Base-by-base conservation (phyloP, 2,888 invertebrate genomes). In the Corythucha ciliata region DNA sequence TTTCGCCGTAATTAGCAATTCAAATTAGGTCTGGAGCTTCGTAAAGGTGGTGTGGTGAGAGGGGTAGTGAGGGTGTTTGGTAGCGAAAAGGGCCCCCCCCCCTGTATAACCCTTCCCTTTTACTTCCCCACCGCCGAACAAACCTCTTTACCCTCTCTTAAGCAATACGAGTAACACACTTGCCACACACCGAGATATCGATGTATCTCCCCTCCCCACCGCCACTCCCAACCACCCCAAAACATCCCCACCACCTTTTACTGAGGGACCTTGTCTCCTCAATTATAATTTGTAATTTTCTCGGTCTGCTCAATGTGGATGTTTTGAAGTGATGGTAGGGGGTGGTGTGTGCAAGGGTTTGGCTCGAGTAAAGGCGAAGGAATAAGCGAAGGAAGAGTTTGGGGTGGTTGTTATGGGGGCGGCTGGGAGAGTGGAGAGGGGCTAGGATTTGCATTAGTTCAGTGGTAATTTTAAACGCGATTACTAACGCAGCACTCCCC, bases 1-100 rank as follows among this genome's bases (percentile, higher is more conserved):
- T 81, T 60, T 60, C 60, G 56, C 52, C 81, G 82, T 83, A 82
- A 83, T 83, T 83, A 83, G 83, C 83, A 83, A 83, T 83, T 83
- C 83, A 83, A 83, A 83, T 82, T 81, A 82, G 82, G 57, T 57
- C 46, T 40, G 27, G 39, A 12, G 24, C n/a, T n/a, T 10, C 14
- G 22, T 14, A 45, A 51, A 36, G 39, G 51, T 33, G 27, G 39
- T 22, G 42, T 40, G 33, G 42, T 18, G 27, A 27, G 32, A 27
- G 48, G 48, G 18, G 40, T 29, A 26, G 40, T 18, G 29, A 44
- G 33, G 16, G 33, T 34, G 26, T 20, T 22, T 14, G 5, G 6
- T 39, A 39, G 40, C 8, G 14, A n/a, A 36, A n/a, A 39, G 20
- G 40, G 21, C 21, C n/a, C n/a, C n/a, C n/a, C n/a, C n/a, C n/a